Conservation (phyloP, 2,797 vertebrate genomes). For the Acipenser ruthenus region DNA sequence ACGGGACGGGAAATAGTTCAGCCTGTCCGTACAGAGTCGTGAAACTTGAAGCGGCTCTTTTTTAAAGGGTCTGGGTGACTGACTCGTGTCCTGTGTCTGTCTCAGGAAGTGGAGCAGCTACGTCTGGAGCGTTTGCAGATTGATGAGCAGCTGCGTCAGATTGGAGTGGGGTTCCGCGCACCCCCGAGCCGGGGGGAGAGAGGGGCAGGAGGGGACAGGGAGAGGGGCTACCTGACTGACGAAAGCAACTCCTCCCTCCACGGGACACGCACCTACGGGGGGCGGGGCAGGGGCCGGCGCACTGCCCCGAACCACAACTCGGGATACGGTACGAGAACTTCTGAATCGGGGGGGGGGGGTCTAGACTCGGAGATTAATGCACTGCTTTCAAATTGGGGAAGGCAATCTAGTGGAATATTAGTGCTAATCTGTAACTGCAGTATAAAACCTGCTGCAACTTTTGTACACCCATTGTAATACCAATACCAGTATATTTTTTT, state of each 20-base stretch:
- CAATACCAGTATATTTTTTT: too few relatives aligned
- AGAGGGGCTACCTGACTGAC: conserved; percentile 71
- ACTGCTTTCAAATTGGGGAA: too few relatives aligned
- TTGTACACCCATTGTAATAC: too few relatives aligned
- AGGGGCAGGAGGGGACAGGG: conserved; percentile 49
- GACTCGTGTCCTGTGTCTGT: too few relatives aligned
- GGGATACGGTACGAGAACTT: conserved; percentile 63
- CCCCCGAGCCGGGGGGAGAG: conserved; percentile 54
- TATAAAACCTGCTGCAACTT: too few relatives aligned
- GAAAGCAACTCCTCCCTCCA: conserved; percentile 80
- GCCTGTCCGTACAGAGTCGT: too few relatives aligned
- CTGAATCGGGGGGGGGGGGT: accelerated
- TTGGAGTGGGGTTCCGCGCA: conserved; percentile 74
- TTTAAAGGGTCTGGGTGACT: too few relatives aligned
- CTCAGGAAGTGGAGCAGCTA: conserved; percentile 82
- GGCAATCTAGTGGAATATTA: too few relatives aligned
- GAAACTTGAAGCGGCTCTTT: too few relatives aligned
- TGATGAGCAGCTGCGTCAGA: conserved; percentile 84
- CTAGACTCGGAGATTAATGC: too few relatives aligned
- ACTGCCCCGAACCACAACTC: conserved; percentile 65
- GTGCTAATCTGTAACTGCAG: too few relatives aligned
- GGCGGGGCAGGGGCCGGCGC: conserved; percentile 69
- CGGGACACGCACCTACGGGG: conserved; percentile 71
- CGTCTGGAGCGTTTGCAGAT: conserved; percentile 81
- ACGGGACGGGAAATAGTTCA: too few relatives aligned